Conservation (phyloP, 2,888 invertebrate genomes). For the Taphrorychus bicolor region DNA sequence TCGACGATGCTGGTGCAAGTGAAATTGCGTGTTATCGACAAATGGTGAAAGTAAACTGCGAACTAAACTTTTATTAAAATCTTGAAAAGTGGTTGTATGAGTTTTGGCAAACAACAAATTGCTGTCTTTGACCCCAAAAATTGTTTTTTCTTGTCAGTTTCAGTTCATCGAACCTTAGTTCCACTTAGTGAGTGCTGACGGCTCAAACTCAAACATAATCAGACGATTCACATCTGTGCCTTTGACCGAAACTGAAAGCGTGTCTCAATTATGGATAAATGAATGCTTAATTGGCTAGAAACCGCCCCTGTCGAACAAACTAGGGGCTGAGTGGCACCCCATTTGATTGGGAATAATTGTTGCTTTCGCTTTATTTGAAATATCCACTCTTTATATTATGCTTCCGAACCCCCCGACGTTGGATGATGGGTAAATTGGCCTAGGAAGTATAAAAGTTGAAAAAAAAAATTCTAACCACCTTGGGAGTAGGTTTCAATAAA, state of each 20-base stretch:
- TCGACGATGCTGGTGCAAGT: neutral
- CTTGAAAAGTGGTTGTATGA: no score
- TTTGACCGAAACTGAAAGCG: conserved; percentile 14
- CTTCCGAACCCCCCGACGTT: neutral
- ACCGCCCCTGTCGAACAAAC: neutral
- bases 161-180: no score
- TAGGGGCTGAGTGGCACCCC: neutral
- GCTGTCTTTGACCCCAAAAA: no score
- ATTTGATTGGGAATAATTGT: neutral
- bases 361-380: neutral
- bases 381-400: neutral
- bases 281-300: conserved; percentile 35
- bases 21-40: neutral
- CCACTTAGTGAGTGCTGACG: neutral
- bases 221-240: conserved; percentile 19
- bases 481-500: no score
- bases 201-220: neutral
- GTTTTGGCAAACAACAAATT: no score
- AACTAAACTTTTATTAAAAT: no score
- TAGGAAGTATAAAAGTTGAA: no score
- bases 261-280: conserved; percentile 31
- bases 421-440: no score
- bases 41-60: no score
- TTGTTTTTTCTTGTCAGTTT: no score
- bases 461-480: no score